Evolutionary conservation across 2,888 invertebrate species (phyloP), one percentile per base, ranked within the genome.

Genomic region (Chironomus tentans): DNA sequence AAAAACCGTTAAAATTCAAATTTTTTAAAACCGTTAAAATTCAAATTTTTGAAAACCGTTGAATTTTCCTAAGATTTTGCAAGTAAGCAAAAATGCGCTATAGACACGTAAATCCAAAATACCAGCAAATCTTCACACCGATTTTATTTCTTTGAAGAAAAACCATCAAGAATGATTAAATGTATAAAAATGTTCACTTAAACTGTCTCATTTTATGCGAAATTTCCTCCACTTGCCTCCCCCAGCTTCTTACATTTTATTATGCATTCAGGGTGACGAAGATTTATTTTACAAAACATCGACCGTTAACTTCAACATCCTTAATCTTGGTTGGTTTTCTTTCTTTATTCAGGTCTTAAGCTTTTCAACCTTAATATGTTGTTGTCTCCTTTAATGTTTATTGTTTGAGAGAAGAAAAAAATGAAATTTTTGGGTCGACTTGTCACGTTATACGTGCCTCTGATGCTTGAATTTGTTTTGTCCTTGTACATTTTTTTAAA

Each of bases 261-360:
- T 62, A 12, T 62, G 15, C 12, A 21, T 24, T 65, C 24, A 28
- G 62, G 18, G 72, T 72, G 72, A 72, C 38, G 62, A 72, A 72
- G 72, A 72, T 72, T 72, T 72, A 72, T 72, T 62, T 62, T 21
- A 3, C 15, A 72, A 28, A 62, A 72, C 21, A 50, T 62, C 61
- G 62, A 72, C 72, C 50, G 62, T 50, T 72, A 72, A 38, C 72
- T 72, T 72, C 28, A 28, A 50, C 50, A 50, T 72, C 72, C 38
- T 72, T 72, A 72, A 56, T 72, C 72, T 72, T 72, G 38, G 62
- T 24, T 61, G 72, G 72, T 72, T 61, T 61, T 24, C 12, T 38
- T 10, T 38, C 38, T 38, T 38, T 38, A 38, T 56, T 56, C n/a
- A 15, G 56, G 56, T 13, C 21, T 65, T 65, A 65, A 65, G 65